Conservation (phyloP, 1,140 invertebrate genomes). For the Catajapyx aquilonaris region DNA sequence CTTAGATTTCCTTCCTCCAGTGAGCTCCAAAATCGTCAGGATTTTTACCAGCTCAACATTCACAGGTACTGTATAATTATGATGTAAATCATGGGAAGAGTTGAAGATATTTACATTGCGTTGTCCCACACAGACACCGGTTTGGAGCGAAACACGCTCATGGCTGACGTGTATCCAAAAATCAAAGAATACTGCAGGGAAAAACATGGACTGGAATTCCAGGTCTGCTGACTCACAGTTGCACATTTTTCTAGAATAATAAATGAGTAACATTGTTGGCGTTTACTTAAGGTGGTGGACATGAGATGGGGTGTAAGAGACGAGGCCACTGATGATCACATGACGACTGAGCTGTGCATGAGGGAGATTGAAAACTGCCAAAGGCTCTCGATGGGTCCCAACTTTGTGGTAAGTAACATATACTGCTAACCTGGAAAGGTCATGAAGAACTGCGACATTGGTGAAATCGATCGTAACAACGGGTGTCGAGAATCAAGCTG, state of each 20-base stretch:
- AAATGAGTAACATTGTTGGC: constrained; percentile 6
- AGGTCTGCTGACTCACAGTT: constrained; percentile 34
- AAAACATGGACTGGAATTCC: constrained; percentile 95
- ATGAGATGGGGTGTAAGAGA: constrained; percentile 96
- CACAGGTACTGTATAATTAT: constrained; percentile 44
- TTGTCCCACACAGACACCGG: constrained; percentile 58
- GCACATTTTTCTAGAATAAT: no score
- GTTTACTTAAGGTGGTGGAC: constrained; percentile 62
- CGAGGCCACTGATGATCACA: constrained; percentile 95
- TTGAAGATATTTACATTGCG: no score
- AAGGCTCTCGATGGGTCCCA: constrained; percentile 88
- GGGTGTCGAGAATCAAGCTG: constrained; percentile 1
- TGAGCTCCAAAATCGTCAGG: constrained; percentile 92
- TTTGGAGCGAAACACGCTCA: constrained; percentile 89
- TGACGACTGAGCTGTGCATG: constrained; percentile 97
- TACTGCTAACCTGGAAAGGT: not conserved
- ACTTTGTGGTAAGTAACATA: constrained; percentile 58
- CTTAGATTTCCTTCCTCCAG: constrained; percentile 69
- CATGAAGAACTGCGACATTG: no score
- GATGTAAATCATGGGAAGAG: not conserved
- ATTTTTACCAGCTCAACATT: constrained; percentile 98
- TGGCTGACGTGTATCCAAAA: constrained; percentile 95
- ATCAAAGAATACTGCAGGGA: constrained; percentile 94
- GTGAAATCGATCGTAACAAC: not conserved
- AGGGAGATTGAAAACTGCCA: constrained; percentile 95